Conservation (phyloP, 2,113 vertebrate genomes). For the Melospiza melodia region DNA sequence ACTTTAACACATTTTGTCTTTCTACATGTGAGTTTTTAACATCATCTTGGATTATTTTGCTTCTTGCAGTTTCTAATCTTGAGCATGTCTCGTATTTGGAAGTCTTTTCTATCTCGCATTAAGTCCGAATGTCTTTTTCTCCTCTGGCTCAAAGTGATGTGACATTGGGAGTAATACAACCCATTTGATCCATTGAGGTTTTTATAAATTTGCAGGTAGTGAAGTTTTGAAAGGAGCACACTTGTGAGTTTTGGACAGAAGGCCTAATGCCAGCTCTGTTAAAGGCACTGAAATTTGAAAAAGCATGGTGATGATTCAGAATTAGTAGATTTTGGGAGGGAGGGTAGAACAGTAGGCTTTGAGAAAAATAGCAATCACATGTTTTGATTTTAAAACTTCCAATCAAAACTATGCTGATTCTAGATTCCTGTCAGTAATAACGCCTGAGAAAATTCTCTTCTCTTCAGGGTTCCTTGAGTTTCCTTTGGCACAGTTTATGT, state of each 20-base stretch:
- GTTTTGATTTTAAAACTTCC: not conserved
- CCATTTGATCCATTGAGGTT: not conserved
- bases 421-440: not conserved
- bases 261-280: not conserved
- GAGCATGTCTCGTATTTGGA: rapidly evolving
- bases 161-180: not conserved
- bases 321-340: not conserved
- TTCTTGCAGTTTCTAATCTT: not conserved
- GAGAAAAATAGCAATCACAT: not conserved
- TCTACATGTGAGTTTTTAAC: not conserved
- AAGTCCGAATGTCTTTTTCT: not conserved
- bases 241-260: not conserved
- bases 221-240: not conserved
- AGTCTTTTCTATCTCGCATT: not conserved
- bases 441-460: conserved; percentile 13
- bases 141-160: not conserved
- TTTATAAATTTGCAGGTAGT: not conserved
- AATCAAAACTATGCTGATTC: not conserved
- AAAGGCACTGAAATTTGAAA: not conserved
- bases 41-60: not conserved
- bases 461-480: conserved; percentile 29
- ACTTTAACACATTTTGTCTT: not conserved
- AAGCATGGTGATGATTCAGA: not conserved
- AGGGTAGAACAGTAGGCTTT: not conserved
- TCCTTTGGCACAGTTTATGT: conserved; percentile 53